Evolutionary conservation across 2,888 invertebrate species (phyloP), one percentile per base, ranked within the genome.

Genomic region (Siphlonurus alternatus): DNA sequence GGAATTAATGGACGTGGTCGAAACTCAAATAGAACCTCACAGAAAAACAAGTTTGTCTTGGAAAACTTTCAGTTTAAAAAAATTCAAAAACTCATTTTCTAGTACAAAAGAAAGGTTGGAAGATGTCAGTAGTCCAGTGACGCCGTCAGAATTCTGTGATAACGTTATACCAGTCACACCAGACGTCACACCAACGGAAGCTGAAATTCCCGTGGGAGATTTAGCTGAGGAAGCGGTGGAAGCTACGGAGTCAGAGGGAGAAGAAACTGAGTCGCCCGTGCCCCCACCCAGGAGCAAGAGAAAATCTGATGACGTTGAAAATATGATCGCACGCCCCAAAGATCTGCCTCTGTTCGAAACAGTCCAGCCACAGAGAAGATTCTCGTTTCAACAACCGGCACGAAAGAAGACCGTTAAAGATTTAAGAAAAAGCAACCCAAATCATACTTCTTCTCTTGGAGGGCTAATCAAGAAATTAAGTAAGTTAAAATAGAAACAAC

Each of bases 61-160:
- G 87, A 88, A 87, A 76, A 83, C 83, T 66, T 88, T 89, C 78
- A 88, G 85, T 75, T 79, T 90, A 66, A 90, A 90, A 76, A 83
- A 86, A 74, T 77, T 86, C 66, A 86, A 86, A 74, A 85, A 84
- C 71, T 84, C 83, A 61, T 83, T 70, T 63, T 83, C 76, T 25
- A 75, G 73, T 20, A 75, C 79, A 61, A 80, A 63, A 79, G 76
- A 70, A 74, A 72, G 66, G 69, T 72, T 54, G 75, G 76, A n/a
- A n/a, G n/a, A n/a, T n/a, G n/a, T n/a, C n/a, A n/a, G n/a, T n/a
- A n/a, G n/a, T n/a, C n/a, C n/a, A n/a, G n/a, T n/a, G n/a, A n/a
- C n/a, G n/a, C n/a, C n/a, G n/a, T n/a, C n/a, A n/a, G n/a, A n/a
- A n/a, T n/a, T n/a, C n/a, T n/a, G n/a, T n/a, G n/a, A n/a, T n/a